phyloP scores from a whole-genome alignment of 2,888 invertebrate species.

The Plutella xylostella region DNA sequence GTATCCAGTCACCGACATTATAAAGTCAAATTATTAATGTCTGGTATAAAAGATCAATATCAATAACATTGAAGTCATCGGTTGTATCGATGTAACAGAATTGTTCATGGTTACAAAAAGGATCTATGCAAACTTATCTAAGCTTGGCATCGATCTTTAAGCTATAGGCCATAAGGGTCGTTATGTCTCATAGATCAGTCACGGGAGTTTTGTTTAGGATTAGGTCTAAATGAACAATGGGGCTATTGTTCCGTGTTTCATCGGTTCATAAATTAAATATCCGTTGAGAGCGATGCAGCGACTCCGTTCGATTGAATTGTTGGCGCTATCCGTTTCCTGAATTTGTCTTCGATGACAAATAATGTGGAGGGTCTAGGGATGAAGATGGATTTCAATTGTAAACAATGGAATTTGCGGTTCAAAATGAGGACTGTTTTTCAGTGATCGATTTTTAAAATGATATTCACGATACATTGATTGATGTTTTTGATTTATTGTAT shows the following conservation, averaged over 20 bases:
- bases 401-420: too few species aligned
- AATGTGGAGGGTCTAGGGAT: constrained; percentile 26
- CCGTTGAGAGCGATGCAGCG: constrained; percentile 16
- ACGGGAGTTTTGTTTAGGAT: not conserved
- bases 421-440: too few species aligned
- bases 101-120: not conserved
- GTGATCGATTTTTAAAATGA: too few species aligned
- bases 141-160: too few species aligned
- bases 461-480: too few species aligned
- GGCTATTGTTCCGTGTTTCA: constrained; percentile 49
- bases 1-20: too few species aligned
- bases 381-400: too few species aligned
- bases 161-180: too few species aligned
- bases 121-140: not conserved
- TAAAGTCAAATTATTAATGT: too few species aligned
- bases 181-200: too few species aligned
- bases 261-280: constrained; percentile 41
- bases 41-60: not conserved
- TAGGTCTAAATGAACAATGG: constrained; percentile 3
- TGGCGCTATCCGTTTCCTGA: constrained; percentile 19
- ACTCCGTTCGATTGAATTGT: constrained; percentile 22
- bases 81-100: constrained; percentile 1
- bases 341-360: constrained; percentile 40
- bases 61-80: not conserved
- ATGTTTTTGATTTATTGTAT: too few species aligned